Evolutionary conservation across 2,113 vertebrate species (phyloP), one percentile per base, ranked within the genome.

Genomic region (Mustela lutreola): DNA sequence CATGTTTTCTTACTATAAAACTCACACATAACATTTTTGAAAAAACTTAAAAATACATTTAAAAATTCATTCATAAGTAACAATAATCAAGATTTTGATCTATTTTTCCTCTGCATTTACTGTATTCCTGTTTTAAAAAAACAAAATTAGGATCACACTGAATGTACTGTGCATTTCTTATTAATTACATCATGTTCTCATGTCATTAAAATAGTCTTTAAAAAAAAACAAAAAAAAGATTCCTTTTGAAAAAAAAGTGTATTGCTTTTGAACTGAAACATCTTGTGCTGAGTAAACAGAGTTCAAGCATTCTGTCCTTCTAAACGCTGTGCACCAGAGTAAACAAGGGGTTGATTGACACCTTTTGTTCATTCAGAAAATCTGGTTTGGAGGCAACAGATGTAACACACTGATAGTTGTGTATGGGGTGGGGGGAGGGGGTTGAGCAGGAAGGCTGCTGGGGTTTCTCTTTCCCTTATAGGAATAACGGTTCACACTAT

Each of bases 1-100:
- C 50, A 50, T 75, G 21, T 80, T 84, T 94, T 90, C 42, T 79
- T 89, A 94, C 16, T 75, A n/a, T 63, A 94, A 84, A 80, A 94
- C 26, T 90, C 58, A 91, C 12, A 60, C 16, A 86, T n/a, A 83
- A 65, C 45, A 33, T 82, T 95, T 96, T 67, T 71, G 31, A 76
- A 95, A 95, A 62, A 67, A 53, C 53, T 93, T 33, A 60, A 87
- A 93, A 79, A 92, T 31, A 19, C n/a, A 81, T 84, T 28, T 53
- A 62, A 65, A 53, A 88, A 62, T 78, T 75, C 22, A 87, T 10
- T 83, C 39, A 84, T 18, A 86, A 7, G 24, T 83, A 70, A 70
- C 22, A 93, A 56, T 65, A 84, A 76, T 31, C 11, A 90, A 82
- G 19, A 92, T 28, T 86, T 48, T 78, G 42, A 5, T 56, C 39